Evolutionary conservation across 2,888 invertebrate genomes (phyloP).

Genomic region (Mimas tiliae): DNA sequence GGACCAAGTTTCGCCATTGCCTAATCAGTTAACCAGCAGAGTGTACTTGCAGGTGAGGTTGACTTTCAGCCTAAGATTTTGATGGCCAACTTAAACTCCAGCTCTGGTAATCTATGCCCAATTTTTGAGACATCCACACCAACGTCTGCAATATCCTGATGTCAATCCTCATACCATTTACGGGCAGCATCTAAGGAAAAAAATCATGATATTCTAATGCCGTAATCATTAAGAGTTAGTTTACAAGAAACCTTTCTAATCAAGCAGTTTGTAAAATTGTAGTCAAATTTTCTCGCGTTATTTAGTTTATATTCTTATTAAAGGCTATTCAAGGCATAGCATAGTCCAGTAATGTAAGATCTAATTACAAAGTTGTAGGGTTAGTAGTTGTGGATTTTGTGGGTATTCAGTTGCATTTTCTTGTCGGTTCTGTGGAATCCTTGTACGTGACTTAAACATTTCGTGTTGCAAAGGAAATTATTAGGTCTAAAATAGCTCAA

Average conservation of each 20-base stretch:
- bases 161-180: too few relatives aligned
- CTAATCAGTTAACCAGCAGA: too few relatives aligned
- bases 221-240: too few relatives aligned
- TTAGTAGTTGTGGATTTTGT: not conserved
- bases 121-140: too few relatives aligned
- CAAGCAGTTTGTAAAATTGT: not conserved
- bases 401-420: not conserved
- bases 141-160: too few relatives aligned
- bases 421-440: not conserved
- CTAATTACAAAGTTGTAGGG: not conserved
- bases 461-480: not conserved
- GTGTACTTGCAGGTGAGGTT: too few relatives aligned
- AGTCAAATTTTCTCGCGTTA: not conserved
- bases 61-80: too few relatives aligned
- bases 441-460: constrained; percentile 4
- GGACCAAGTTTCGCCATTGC: too few relatives aligned
- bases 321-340: not conserved
- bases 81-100: too few relatives aligned
- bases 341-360: not conserved
- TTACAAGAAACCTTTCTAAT: not conserved
- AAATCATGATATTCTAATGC: too few relatives aligned
- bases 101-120: too few relatives aligned
- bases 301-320: not conserved
- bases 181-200: too few relatives aligned
- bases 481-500: not conserved